Evolutionary conservation across 2,888 invertebrate genomes (phyloP), one percentile per base, ranked within the genome.

Genomic region (Aphidoletes aphidimyza): DNA sequence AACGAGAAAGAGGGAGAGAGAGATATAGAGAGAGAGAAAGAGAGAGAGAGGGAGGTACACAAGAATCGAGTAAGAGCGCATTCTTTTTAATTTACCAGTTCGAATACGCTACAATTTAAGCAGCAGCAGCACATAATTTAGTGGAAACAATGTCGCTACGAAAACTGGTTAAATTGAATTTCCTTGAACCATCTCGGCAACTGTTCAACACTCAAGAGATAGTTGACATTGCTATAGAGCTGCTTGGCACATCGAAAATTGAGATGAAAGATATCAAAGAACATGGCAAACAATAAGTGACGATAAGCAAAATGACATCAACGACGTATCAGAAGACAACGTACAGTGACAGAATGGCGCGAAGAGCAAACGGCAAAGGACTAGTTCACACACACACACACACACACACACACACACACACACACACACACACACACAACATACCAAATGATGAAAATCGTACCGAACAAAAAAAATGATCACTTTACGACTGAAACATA

Each of bases 401-500:
- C 17, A 47, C 17, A 47, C 17, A 47, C 9, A 9, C 17, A 19
- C 17, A 47, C 17, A 47, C 9, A 47, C 9, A 9, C 17, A 47
- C 17, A 47, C 17, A 3, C 8, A 14, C 19, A 47, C 2, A 19
- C 8, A n/a, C 6, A 47, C 54, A 54, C 54, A 54, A n/a, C 54
- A 54, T 54, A 11, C 22, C 22, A 54, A 54, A 54, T 54, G 54
- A 22, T 22, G 17, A 54, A 22, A 69, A 69, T n/a, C n/a, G 69
- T 69, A n/a, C n/a, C n/a, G n/a, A n/a, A n/a, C 69, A 69, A 26
- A 69, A 81, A 81, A 36, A 81, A 81, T 81, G 81, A 81, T 37
- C 81, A 37, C 85, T 86, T 86, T 86, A 86, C 85, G 84, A 84
- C 84, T 83, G 84, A 45, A 39, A 85, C 84, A 85, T 86, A 83